phyloP scores from a whole-genome alignment of 2,113 vertebrate genomes.

The Equus przewalskii region DNA sequence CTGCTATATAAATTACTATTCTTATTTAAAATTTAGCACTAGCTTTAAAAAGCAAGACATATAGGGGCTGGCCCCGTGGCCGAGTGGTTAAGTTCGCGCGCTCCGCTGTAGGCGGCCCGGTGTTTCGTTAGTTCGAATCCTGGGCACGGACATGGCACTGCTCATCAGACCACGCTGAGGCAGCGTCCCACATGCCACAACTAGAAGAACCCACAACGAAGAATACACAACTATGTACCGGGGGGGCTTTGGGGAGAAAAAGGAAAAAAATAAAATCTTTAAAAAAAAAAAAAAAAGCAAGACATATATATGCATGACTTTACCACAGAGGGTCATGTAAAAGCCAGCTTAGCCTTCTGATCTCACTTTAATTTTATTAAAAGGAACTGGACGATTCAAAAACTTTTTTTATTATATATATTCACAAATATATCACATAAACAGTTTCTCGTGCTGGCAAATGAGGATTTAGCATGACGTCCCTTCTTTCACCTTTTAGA shows the following conservation, averaged over 20 bases:
- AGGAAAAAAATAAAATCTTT: no score
- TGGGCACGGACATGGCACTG: no score
- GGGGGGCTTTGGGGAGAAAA: no score
- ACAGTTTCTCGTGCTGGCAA: constrained; percentile 70
- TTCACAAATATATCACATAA: constrained; percentile 82
- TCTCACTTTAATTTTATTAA: constrained; percentile 82
- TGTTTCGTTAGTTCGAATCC: no score
- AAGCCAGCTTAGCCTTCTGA: constrained; percentile 75
- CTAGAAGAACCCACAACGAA: no score
- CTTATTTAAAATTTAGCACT: not conserved
- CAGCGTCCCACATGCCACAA: no score
- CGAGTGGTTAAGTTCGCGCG: no score
- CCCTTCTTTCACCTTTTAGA: constrained; percentile 8
- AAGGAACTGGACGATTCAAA: constrained; percentile 64
- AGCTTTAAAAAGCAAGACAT: constrained; percentile 31
- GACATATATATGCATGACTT: not conserved
- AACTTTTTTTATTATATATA: constrained; percentile 71
- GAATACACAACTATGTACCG: no score
- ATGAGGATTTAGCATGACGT: constrained; percentile 51
- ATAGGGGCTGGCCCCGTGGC: no score
- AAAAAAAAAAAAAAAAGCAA: not conserved
- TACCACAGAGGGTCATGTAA: constrained; percentile 12
- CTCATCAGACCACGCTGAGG: no score
- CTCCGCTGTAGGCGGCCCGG: no score
- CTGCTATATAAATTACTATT: not conserved